These are phyloP conservation scores for Megaleporinus macrocephalus DNA, from an alignment of 2,113 vertebrate genomes.

Conservation along the genomic window DNA sequence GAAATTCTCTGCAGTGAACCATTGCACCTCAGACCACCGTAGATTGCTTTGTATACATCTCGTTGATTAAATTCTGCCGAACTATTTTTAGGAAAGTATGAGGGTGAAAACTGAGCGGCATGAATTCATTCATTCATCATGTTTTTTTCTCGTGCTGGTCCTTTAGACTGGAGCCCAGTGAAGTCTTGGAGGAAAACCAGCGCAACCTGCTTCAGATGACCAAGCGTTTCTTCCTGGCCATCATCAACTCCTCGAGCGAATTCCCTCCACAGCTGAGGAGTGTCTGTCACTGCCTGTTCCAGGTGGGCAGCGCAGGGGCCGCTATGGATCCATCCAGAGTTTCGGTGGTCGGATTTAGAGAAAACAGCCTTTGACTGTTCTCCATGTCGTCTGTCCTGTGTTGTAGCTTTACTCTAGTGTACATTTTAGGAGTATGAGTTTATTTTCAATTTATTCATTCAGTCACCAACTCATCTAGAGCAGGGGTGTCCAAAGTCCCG, in stretches of 20 bases:
- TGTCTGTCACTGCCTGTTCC: constrained; percentile 96
- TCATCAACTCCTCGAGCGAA: constrained; percentile 90
- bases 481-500: too few species aligned
- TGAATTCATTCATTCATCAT: too few species aligned
- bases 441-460: too few species aligned
- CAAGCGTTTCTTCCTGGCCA: constrained; percentile 94
- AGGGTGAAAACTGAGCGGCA: too few species aligned
- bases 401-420: not conserved
- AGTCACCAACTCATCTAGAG: too few species aligned
- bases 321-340: constrained; percentile 28
- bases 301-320: constrained; percentile 78
- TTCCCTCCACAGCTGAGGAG: constrained; percentile 96
- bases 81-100: too few species aligned
- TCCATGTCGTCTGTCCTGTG: not conserved
- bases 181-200: constrained; percentile 94
- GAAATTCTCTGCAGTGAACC: too few species aligned
- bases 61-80: too few species aligned
- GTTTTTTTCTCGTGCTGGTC: too few species aligned
- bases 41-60: too few species aligned
- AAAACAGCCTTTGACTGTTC: not conserved
- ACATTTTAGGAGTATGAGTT: not conserved
- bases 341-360: not conserved
- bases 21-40: too few species aligned
- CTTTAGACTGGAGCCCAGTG: constrained; percentile 86
- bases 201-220: constrained; percentile 93